These are phyloP conservation scores for Paradisaea rubra DNA, from an alignment of 2,113 vertebrate genomes.

Conservation along the genomic window DNA sequence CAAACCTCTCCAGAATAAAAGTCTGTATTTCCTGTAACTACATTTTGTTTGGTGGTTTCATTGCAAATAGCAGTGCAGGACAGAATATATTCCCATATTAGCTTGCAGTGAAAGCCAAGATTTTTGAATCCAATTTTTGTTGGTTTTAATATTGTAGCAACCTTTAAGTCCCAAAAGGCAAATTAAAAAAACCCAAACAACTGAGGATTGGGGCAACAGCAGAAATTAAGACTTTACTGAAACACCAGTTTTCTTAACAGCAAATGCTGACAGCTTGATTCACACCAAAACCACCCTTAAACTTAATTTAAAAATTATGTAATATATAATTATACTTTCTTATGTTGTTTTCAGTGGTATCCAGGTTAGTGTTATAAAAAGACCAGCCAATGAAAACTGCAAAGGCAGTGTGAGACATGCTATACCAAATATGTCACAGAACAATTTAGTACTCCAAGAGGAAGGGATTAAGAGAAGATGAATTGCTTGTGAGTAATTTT, in stretches of 20 bases:
- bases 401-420: neutral
- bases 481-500: constrained; percentile 24
- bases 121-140: neutral
- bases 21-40: neutral
- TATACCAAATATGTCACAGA: neutral
- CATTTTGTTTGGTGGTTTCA: neutral
- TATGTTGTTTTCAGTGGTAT: neutral
- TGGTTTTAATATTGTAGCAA: neutral
- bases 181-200: neutral
- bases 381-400: neutral
- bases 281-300: neutral
- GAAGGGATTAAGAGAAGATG: neutral
- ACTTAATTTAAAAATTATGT: neutral
- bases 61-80: neutral
- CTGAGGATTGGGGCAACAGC: neutral
- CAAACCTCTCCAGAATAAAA: neutral
- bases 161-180: neutral
- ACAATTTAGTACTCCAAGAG: neutral
- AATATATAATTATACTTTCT: neutral
- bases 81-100: neutral
- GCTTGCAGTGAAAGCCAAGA: neutral
- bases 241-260: neutral
- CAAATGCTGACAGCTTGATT: neutral
- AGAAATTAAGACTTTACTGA: neutral
- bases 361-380: neutral